Base-by-base conservation (phyloP, 2,797 vertebrate species). In the Manis pentadactyla region DNA sequence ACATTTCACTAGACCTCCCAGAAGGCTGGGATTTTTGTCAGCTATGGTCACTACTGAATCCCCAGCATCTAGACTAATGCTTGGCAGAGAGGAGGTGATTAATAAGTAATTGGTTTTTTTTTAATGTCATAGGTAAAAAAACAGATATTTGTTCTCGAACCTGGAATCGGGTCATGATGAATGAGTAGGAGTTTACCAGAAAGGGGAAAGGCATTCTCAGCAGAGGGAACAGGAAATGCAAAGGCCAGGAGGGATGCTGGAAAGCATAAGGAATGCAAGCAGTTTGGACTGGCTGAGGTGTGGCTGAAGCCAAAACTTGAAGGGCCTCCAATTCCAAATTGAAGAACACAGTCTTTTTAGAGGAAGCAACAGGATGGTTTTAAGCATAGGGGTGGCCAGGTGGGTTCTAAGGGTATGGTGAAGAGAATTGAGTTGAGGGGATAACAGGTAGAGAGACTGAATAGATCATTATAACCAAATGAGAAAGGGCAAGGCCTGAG, bases 141-240 rank as follows among this genome's bases (percentile, higher is more conserved):
- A 55, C 61, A 49, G 68, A 37, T 81, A 49, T 75, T 94, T 84
- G 31, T 82, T 86, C 68, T 82, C 73, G 74, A 94, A 90, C 27
- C 42, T 96, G 39, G 57, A 92, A 81, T 39, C 5, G 12, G 73
- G 53, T 81, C 55, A 18, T 79, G 49, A 93, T 69, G 53, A 87
- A 78, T 59, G 34, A 92, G 19, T 37, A 55, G 39, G 17, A 93
- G 29, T 82, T 95, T 53, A 42, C 29, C 57, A 25, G 51, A 64
- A 27, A 37, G 34, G 31, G 74, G n/a, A 87, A 90, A 63, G 57
- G 1, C 46, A n/a, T 49, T 63, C 29, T 83, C 59, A 71, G 66
- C 31, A 88, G 57, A 87, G 19, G n/a, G 31, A 93, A 84, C 37
- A 59, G 51, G 37, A 87, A 93, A 81, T 57, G 7, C 29, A 39